A percentile compares a stretch with the other conserved stretches of the same genome.
Evolutionary conservation across 1,140 invertebrate species (phyloP).

Genomic region (Mamestra configurata): DNA sequence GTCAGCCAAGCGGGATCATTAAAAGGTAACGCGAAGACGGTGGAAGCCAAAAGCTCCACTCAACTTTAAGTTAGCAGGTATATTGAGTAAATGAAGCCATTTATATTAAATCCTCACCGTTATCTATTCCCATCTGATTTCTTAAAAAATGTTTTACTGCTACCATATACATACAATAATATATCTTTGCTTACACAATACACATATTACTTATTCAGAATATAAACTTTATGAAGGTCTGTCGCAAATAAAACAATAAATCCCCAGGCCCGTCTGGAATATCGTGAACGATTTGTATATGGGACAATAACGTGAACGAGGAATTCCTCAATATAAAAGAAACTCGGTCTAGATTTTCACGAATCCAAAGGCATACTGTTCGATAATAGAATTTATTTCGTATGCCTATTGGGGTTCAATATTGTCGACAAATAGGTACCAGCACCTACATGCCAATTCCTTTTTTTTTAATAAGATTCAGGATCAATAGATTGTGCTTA

Average conservation of each 20-base stretch:
- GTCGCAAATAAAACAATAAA: conserved; percentile 49
- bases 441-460: conserved; percentile 13
- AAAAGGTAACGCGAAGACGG: conserved; percentile 8
- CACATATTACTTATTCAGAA: conserved; percentile 14
- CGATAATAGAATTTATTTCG: conserved; percentile 33
- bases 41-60: conserved; percentile 7
- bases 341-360: conserved; percentile 44
- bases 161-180: not conserved
- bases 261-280: conserved; percentile 45
- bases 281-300: conserved; percentile 52
- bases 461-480: conserved; percentile 4
- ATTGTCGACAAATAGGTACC: conserved; percentile 28
- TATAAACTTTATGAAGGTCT: conserved; percentile 37
- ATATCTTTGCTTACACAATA: not conserved
- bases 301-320: conserved; percentile 47
- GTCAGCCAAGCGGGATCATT: not conserved
- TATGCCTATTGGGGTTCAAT: conserved; percentile 22
- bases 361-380: conserved; percentile 14
- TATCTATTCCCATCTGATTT: not conserved
- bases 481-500: not conserved
- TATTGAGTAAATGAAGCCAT: not conserved
- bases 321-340: conserved; percentile 49
- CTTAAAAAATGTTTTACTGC: not conserved
- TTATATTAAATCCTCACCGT: not conserved
- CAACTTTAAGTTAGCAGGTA: not conserved